Conservation (phyloP, 1,140 invertebrate species). For the Solenopsis invicta region DNA sequence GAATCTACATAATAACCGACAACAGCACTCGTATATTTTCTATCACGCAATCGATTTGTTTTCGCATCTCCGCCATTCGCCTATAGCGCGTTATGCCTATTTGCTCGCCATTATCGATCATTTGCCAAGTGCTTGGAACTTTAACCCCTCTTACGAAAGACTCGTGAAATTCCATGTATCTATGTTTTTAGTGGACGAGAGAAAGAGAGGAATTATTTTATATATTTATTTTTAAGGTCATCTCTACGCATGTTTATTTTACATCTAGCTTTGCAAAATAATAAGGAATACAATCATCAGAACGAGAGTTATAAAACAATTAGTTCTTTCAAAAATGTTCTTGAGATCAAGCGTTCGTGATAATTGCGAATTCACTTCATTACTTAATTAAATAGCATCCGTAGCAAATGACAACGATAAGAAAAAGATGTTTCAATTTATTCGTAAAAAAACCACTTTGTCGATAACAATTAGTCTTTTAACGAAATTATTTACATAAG, state of each 20-base stretch:
- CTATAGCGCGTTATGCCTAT: conserved; percentile 49
- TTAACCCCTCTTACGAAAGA: conserved; percentile 15
- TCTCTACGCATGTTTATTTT: neutral
- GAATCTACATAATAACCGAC: conserved; percentile 59
- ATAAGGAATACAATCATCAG: neutral
- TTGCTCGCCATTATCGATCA: conserved; percentile 61
- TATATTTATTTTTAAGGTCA: neutral
- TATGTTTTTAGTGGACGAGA: conserved; percentile 3
- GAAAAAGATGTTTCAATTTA: neutral
- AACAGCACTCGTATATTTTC: conserved; percentile 56
- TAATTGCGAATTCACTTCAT: neutral
- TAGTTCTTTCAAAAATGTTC: conserved; percentile 2
- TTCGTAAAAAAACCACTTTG: neutral
- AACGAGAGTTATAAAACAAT: neutral
- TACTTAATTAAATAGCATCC: conserved; percentile 3
- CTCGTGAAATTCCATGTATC: conserved; percentile 41
- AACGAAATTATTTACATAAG: neutral
- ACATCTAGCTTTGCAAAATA: neutral
- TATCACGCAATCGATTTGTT: conserved; percentile 63
- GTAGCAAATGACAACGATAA: neutral
- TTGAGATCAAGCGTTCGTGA: neutral
- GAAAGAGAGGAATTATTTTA: neutral
- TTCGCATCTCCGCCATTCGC: conserved; percentile 48
- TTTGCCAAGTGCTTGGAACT: conserved; percentile 51
- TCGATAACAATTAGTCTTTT: conserved; percentile 3